These are phyloP conservation scores for Heliconius eleuchia DNA, from an alignment of 1,140 invertebrate genomes.

Conservation along the genomic window DNA sequence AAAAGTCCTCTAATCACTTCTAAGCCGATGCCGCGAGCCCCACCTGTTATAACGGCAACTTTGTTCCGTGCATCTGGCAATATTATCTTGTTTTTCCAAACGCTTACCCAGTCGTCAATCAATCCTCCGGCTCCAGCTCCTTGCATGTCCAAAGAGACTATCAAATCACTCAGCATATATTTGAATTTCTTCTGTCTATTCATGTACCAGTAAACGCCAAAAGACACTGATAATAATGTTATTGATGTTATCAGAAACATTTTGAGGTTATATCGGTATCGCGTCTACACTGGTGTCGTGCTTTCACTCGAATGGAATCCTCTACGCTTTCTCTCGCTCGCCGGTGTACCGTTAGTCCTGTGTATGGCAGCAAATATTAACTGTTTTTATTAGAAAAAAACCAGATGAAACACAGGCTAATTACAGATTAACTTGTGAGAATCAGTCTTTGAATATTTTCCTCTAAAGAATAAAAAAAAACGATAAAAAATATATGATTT, in stretches of 20 bases:
- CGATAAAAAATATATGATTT: neutral
- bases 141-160: constrained; percentile 69
- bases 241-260: constrained; percentile 66
- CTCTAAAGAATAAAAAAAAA: neutral
- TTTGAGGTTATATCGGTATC: constrained; percentile 64
- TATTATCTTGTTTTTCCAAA: constrained; percentile 67
- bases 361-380: constrained; percentile 39
- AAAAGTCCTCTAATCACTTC: constrained; percentile 90
- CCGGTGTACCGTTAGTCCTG: constrained; percentile 67
- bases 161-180: constrained; percentile 64
- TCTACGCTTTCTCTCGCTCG: constrained; percentile 70
- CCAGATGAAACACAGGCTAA: neutral
- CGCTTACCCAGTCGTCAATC: constrained; percentile 73
- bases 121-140: constrained; percentile 69
- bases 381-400: constrained; percentile 42
- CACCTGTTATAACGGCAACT: constrained; percentile 94
- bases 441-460: neutral
- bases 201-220: constrained; percentile 65
- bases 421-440: neutral
- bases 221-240: constrained; percentile 49
- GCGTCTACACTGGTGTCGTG: constrained; percentile 56
- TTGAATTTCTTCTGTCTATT: constrained; percentile 72
- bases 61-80: constrained; percentile 80
- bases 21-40: constrained; percentile 92
- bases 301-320: constrained; percentile 74